Conservation (phyloP, 2,888 invertebrate species). For the Daptonema setosum region DNA sequence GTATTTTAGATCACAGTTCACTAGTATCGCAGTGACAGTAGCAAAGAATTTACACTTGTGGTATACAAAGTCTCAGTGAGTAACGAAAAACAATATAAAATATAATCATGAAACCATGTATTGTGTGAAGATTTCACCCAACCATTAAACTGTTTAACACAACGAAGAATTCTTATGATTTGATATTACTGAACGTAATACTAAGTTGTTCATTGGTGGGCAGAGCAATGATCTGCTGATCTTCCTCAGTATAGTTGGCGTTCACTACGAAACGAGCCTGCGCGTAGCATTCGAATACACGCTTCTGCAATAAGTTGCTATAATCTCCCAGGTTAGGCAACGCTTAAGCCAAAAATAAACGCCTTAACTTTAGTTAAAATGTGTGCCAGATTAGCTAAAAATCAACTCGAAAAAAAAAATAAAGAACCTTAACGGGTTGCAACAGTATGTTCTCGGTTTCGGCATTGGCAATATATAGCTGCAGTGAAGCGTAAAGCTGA, state of each 20-base stretch:
- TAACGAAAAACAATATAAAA: too few relatives aligned
- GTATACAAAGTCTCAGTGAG: too few relatives aligned
- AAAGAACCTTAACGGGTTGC: conserved; percentile 57
- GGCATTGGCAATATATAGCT: conserved; percentile 75
- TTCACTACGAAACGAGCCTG: conserved; percentile 51
- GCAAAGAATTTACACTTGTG: too few relatives aligned
- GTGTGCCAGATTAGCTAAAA: too few relatives aligned
- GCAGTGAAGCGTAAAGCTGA: conserved; percentile 49
- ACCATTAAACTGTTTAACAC: too few relatives aligned
- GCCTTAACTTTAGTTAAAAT: too few relatives aligned
- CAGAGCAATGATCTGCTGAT: conserved; percentile 59
- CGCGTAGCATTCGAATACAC: conserved; percentile 64
- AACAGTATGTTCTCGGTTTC: conserved; percentile 93
- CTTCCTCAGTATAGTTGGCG: conserved; percentile 57
- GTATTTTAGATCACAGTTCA: too few relatives aligned
- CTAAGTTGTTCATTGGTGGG: conserved; percentile 80
- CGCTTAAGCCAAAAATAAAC: conserved; percentile 4
- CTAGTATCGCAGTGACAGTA: too few relatives aligned
- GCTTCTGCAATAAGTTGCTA: conserved; percentile 40
- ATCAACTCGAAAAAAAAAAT: conserved; percentile 8
- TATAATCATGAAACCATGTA: too few relatives aligned
- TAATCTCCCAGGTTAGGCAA: conserved; percentile 2
- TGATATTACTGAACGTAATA: too few relatives aligned
- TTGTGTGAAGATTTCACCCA: too few relatives aligned
- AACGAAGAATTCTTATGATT: too few relatives aligned